These are phyloP conservation scores for Lycocerus yunnanus DNA, from an alignment of 2,888 invertebrate genomes.

Conservation along the genomic window DNA sequence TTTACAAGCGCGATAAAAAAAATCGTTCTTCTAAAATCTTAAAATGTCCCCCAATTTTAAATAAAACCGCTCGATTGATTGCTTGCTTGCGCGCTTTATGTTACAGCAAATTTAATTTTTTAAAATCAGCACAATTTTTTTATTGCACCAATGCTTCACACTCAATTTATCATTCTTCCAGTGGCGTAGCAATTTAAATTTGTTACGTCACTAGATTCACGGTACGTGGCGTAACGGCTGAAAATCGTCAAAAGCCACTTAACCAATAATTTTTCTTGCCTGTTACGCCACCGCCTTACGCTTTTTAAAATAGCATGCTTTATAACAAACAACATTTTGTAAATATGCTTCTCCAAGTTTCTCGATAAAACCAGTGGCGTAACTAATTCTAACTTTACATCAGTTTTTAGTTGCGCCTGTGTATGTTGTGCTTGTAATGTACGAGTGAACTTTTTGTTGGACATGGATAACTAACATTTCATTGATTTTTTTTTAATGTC, in stretches of 20 bases:
- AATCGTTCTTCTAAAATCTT: constrained; percentile 4
- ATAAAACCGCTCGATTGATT: constrained; percentile 5
- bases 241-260: neutral
- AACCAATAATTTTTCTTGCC: neutral
- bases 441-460: constrained; percentile 17
- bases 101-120: neutral
- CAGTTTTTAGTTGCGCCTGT: neutral
- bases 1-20: constrained; percentile 20
- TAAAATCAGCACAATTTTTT: neutral
- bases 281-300: neutral
- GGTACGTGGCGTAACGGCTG: neutral
- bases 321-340: neutral
- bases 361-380: neutral
- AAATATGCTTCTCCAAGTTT: neutral
- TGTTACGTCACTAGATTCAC: neutral
- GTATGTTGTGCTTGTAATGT: constrained; percentile 23
- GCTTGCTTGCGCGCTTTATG: neutral
- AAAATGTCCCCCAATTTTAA: constrained; percentile 20
- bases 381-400: neutral
- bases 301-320: neutral
- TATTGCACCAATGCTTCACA: neutral
- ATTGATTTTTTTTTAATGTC: neutral
- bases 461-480: neutral
- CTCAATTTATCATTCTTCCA: neutral
- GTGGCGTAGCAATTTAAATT: neutral